phyloP scores from a whole-genome alignment of 37 sponge, comb jelly and placozoan species.

The Chondrilla cf. caribensis region DNA sequence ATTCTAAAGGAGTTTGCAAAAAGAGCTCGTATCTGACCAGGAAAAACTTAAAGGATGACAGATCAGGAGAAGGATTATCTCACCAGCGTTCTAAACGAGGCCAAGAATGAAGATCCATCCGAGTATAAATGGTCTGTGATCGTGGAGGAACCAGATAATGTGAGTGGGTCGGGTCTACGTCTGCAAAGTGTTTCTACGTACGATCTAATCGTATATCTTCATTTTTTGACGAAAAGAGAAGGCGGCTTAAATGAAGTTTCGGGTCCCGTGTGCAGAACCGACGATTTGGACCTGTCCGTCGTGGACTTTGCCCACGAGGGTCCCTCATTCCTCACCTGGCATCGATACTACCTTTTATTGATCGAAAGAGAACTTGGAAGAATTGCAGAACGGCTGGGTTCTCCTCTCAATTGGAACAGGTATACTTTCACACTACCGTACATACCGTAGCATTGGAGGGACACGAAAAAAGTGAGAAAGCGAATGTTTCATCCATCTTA shows the following conservation, averaged over 20 bases:
- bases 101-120: background rate
- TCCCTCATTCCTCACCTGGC: conserved; percentile 36
- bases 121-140: background rate
- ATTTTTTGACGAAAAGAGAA: background rate
- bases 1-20: no score
- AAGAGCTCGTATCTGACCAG: no score
- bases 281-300: background rate
- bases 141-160: background rate
- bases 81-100: background rate
- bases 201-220: background rate
- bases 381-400: no score
- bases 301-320: conserved; percentile 42
- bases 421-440: conserved; percentile 19
- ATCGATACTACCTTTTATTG: conserved; percentile 17
- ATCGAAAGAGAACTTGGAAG: conserved; percentile 32
- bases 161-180: background rate
- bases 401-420: no score
- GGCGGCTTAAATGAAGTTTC: no score
- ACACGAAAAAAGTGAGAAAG: background rate
- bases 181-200: background rate
- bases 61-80: background rate
- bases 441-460: conserved; percentile 49
- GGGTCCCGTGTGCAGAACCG: background rate
- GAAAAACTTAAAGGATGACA: background rate
- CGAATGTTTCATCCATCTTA: background rate